Evolutionary conservation across 2,113 vertebrate species (phyloP).

Genomic region (Agelaius phoeniceus): DNA sequence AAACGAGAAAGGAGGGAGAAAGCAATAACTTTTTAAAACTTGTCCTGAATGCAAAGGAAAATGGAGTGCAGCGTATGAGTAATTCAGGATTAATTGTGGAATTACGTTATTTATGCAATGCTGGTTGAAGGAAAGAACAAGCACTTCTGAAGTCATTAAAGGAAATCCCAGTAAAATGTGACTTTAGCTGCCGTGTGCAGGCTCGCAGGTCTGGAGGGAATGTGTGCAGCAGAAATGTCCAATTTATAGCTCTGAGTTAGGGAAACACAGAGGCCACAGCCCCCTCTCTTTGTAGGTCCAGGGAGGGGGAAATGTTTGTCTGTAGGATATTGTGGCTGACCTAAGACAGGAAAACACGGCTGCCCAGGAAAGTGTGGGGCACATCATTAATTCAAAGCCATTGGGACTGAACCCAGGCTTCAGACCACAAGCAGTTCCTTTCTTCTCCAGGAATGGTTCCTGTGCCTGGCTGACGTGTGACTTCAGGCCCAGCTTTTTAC

Average conservation of each 20-base stretch:
- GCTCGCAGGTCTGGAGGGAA: slow-evolving; percentile 26
- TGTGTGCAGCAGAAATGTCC: neutral
- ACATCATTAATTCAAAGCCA: neutral
- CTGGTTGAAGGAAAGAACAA: neutral
- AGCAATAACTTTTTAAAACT: slow-evolving; percentile 51
- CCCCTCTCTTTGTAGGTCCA: neutral
- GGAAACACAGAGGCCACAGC: neutral
- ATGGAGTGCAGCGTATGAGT: slow-evolving; percentile 3
- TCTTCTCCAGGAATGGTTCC: neutral
- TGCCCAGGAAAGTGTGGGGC: neutral
- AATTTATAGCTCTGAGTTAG: neutral
- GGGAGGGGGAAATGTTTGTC: neutral
- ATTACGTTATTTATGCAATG: slow-evolving; percentile 16
- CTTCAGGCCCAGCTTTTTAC: neutral
- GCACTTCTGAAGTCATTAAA: slow-evolving; percentile 38
- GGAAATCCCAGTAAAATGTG: slow-evolving; percentile 45
- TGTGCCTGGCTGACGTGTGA: neutral
- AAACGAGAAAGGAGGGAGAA: neutral
- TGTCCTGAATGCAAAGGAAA: slow-evolving; percentile 32
- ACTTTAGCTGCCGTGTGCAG: slow-evolving; percentile 19
- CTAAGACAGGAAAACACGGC: neutral
- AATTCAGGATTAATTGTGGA: slow-evolving; percentile 51
- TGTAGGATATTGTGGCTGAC: slow-evolving; percentile 4
- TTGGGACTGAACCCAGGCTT: neutral
- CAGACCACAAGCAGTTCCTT: neutral